A percentile compares a stretch with the other conserved stretches of the same genome.
Evolutionary conservation across 2,888 invertebrate species (phyloP).

Genomic region (Metallyticus violacea): DNA sequence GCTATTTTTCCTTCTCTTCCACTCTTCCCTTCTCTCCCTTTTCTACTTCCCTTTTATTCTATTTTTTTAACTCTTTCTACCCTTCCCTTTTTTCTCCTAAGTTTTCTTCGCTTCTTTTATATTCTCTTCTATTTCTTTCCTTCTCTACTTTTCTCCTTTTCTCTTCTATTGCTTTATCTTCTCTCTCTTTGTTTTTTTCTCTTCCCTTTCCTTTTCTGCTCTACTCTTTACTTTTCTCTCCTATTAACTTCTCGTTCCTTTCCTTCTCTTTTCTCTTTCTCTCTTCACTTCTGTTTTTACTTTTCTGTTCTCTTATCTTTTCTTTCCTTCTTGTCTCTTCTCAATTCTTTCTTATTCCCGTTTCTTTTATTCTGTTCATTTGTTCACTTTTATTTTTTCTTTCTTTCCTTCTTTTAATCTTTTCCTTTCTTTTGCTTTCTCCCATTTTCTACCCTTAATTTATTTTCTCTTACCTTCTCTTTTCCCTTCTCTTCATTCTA

Average conservation of each 20-base stretch:
- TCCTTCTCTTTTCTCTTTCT: background rate
- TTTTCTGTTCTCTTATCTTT: no score
- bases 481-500: no score
- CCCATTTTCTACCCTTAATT: no score
- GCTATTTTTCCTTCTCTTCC: no score
- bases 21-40: background rate
- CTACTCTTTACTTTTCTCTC: no score
- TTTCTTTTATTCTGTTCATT: no score
- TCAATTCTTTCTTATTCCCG: no score
- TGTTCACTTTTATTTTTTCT: no score
- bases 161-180: background rate
- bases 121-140: background rate
- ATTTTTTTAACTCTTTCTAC: background rate
- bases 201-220: background rate
- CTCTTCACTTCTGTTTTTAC: background rate
- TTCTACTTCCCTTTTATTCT: background rate
- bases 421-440: no score
- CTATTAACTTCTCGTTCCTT: background rate
- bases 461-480: no score
- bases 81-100: background rate
- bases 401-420: no score
- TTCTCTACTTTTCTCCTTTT: background rate
- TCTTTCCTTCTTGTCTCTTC: no score
- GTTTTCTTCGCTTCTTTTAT: background rate
- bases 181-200: background rate